Percentiles rank a stretch among this genome's conserved stretches.
These are phyloP conservation scores for Agrotis ipsilon DNA, from an alignment of 2,888 invertebrate species.

Conservation along the genomic window DNA sequence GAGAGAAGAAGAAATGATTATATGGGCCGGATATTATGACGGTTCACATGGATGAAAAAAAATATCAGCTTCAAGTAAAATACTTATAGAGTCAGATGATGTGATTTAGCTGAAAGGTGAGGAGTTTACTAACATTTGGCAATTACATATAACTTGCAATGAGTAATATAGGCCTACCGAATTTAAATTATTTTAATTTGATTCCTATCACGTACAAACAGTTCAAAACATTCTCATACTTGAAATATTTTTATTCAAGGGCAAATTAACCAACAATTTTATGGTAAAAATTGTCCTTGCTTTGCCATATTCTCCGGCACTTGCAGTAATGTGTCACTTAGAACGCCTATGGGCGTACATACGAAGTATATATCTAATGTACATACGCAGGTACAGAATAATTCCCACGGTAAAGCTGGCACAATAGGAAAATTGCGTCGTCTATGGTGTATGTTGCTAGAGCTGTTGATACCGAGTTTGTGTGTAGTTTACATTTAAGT, in stretches of 20 bases:
- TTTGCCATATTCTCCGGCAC: slow-evolving; percentile 39
- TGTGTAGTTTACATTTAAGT: too few relatives aligned
- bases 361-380: slow-evolving; percentile 59
- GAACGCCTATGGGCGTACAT: slow-evolving; percentile 55
- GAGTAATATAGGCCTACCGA: too few relatives aligned
- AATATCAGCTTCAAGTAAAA: too few relatives aligned
- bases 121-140: too few relatives aligned
- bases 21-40: neutral
- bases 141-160: too few relatives aligned
- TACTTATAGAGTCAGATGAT: too few relatives aligned
- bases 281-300: slow-evolving; percentile 62
- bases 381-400: slow-evolving; percentile 55
- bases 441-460: slow-evolving; percentile 55
- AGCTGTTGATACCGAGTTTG: slow-evolving; percentile 56
- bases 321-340: slow-evolving; percentile 59
- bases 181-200: too few relatives aligned
- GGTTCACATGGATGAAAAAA: too few relatives aligned
- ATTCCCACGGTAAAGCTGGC: slow-evolving; percentile 81
- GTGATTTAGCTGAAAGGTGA: too few relatives aligned
- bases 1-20: too few relatives aligned
- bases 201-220: neutral
- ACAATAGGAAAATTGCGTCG: slow-evolving; percentile 85
- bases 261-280: slow-evolving; percentile 50
- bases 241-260: slow-evolving; percentile 44
- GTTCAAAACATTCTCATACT: neutral